A percentile compares a stretch with the other conserved stretches of the same genome.
Conservation (phyloP, 2,797 vertebrate species). For the Enteromius radiatus region DNA sequence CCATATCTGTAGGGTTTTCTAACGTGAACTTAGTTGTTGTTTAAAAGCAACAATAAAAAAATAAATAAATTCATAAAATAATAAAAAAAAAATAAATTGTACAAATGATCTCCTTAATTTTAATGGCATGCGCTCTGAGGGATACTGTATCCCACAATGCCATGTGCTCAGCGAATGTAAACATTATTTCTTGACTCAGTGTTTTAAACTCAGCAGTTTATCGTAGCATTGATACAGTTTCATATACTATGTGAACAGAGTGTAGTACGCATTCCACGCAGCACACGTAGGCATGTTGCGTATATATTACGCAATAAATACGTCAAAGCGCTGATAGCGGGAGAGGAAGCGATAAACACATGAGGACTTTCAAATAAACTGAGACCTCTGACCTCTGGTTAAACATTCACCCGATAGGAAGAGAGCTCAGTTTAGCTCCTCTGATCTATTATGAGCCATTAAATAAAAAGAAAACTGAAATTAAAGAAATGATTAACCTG, state of each 20-base stretch:
- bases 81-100: too few species aligned
- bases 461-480: not conserved
- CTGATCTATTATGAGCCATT: not conserved
- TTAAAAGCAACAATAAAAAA: too few species aligned
- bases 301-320: not conserved
- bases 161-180: too few species aligned
- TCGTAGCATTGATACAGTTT: not conserved
- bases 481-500: not conserved
- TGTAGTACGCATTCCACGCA: not conserved
- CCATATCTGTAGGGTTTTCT: too few species aligned
- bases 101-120: not conserved
- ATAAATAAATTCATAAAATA: too few species aligned
- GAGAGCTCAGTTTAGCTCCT: not conserved
- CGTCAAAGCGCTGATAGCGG: not conserved
- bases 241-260: not conserved
- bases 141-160: not conserved
- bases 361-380: constrained; percentile 7
- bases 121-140: not conserved
- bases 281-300: not conserved
- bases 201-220: too few species aligned
- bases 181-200: too few species aligned
- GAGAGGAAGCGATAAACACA: not conserved
- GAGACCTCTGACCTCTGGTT: not conserved
- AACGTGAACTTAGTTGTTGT: not conserved
- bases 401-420: not conserved